These are phyloP conservation scores for Lysiphlebus fabarum DNA, from an alignment of 1,140 invertebrate species.

Conservation along the genomic window DNA sequence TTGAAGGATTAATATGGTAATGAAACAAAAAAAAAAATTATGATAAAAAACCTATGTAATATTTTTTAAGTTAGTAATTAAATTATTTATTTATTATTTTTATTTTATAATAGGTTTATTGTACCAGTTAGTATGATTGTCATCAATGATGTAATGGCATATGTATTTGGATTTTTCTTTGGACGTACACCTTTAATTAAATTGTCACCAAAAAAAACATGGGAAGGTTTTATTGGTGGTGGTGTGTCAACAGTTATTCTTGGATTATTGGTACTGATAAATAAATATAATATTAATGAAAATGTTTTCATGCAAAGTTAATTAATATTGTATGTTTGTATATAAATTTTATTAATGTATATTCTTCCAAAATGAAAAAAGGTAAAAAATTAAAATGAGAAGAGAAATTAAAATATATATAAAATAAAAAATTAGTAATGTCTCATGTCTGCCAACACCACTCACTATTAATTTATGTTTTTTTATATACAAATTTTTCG, in stretches of 20 bases:
- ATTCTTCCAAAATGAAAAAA: no score
- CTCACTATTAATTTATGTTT: no score
- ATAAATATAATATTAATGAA: no score
- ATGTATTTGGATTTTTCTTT: constrained; percentile 99
- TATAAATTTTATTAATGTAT: no score
- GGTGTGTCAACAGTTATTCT: constrained; percentile 90
- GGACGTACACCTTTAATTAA: constrained; percentile 97
- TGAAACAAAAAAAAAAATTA: no score
- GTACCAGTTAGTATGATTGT: constrained; percentile 98
- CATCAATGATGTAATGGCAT: constrained; percentile 99
- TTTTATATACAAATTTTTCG: no score
- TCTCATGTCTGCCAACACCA: no score
- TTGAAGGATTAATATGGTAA: constrained; percentile 89
- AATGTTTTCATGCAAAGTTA: no score
- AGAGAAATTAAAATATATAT: no score
- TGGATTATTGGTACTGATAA: constrained; percentile 68
- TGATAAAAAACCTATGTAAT: constrained; percentile 17
- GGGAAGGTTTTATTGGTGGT: constrained; percentile 98
- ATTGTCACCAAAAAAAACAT: constrained; percentile 97
- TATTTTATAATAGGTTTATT: constrained; percentile 79
- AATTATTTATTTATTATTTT: constrained; percentile 12
- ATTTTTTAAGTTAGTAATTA: constrained; percentile 13
- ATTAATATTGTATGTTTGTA: no score
- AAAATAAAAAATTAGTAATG: no score
- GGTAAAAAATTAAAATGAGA: no score